Evolutionary conservation across 2,888 invertebrate species (phyloP), one percentile per base, ranked within the genome.

Genomic region (Globia sparganii): DNA sequence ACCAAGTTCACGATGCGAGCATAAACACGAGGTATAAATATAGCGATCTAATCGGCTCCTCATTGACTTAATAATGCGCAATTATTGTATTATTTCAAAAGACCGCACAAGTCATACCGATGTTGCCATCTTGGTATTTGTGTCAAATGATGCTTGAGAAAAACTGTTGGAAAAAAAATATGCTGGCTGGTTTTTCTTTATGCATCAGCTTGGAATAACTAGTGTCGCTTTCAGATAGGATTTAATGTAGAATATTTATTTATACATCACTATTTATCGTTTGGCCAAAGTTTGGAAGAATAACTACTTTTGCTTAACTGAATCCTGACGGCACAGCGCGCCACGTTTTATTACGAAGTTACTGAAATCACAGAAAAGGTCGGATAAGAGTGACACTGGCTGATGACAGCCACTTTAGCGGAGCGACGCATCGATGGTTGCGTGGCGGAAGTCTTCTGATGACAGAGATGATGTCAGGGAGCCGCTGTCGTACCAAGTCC

Each of bases 71-170:
- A 82, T 88, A 84, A 85, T 79, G 78, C 59, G 76, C 78, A 85
- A 86, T 86, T 87, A 87, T 84, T 85, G 79, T 84, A 80, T 87
- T 87, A 86, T 83, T 85, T 75, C 75, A 75, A 85, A 74, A 75
- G 83, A 83, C 40, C 72, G 72, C 69, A 64, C 78, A 67, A 34
- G 40, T 37, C 21, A 77, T 65, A 74, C 59, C 53, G 40, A 69
- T 66, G 72, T 75, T n/a, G 78, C 40, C 76, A 71, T 77, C 74
- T 79, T 76, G 76, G 83, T 78, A 77, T 87, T 76, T 78, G 59
- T 86, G 86, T 81, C 77, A 86, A 85, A 78, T 15, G 65, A 67
- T 28, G 64, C 13, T 21, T 40, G 73, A 13, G 56, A 58, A 74
- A 61, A 69, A 61, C 1, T 66, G 46, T 6, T 53, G 13, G 11